phyloP scores from a whole-genome alignment of 1,140 invertebrate genomes.

The Campoletis sonorensis region DNA sequence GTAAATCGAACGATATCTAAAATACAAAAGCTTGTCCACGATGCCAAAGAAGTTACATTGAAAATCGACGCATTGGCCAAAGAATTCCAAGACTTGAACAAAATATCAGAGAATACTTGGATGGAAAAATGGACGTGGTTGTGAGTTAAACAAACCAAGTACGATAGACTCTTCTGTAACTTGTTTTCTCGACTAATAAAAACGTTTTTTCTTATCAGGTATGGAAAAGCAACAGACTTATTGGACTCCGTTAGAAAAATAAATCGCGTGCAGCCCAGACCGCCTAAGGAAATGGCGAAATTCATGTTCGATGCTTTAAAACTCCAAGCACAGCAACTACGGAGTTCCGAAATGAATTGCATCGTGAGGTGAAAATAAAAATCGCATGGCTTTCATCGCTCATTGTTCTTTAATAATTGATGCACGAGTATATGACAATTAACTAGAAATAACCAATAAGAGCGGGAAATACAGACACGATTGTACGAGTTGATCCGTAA shows the following conservation, averaged over 20 bases:
- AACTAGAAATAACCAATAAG: too few species aligned
- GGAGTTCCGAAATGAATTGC: not conserved
- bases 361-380: not conserved
- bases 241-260: not conserved
- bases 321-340: conserved; percentile 35
- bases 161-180: too few species aligned
- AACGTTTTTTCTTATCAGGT: not conserved
- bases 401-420: too few species aligned
- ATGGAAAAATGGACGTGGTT: conserved; percentile 46
- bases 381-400: not conserved
- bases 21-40: conserved; percentile 53
- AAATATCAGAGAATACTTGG: conserved; percentile 50
- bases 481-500: too few species aligned
- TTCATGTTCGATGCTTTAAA: conserved; percentile 52
- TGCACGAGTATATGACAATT: too few species aligned
- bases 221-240: conserved; percentile 12
- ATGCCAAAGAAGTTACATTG: conserved; percentile 53
- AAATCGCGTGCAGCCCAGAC: not conserved
- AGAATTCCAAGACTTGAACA: conserved; percentile 46
- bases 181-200: too few species aligned
- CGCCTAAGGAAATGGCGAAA: conserved; percentile 56
- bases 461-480: too few species aligned
- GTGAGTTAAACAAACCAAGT: conserved; percentile 54
- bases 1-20: conserved; percentile 47
- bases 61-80: conserved; percentile 46